These are phyloP conservation scores for Flexamia atlantica DNA, from an alignment of 2,888 invertebrate genomes.

Conservation along the genomic window DNA sequence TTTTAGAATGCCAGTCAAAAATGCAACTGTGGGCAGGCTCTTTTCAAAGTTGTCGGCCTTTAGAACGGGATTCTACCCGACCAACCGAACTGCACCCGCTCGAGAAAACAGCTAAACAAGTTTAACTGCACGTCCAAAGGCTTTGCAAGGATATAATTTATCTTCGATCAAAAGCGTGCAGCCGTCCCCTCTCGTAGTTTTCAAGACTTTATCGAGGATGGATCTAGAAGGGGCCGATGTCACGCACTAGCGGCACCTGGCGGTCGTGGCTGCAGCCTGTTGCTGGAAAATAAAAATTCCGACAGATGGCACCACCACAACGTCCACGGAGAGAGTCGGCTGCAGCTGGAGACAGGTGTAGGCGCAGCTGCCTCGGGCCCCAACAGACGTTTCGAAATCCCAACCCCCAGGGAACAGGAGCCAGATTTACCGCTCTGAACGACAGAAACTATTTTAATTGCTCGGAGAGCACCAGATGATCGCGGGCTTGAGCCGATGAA, in stretches of 20 bases:
- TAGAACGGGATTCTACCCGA: too few species aligned
- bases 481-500: neutral
- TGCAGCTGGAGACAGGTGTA: neutral
- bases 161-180: neutral
- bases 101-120: too few species aligned
- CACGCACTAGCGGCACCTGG: neutral
- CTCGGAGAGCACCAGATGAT: neutral
- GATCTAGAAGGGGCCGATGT: neutral
- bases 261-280: neutral
- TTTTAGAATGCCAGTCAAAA: too few species aligned
- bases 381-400: neutral
- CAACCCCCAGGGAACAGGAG: neutral
- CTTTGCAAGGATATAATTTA: too few species aligned
- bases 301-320: conserved; percentile 20
- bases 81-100: too few species aligned
- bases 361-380: neutral
- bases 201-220: neutral
- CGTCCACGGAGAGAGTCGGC: neutral
- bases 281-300: neutral
- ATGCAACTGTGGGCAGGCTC: too few species aligned
- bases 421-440: neutral
- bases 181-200: neutral
- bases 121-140: too few species aligned
- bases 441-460: conserved; percentile 15
- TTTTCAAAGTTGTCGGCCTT: too few species aligned